Percentiles rank a stretch among this genome's conserved stretches.
Conservation (phyloP, 2,797 vertebrate genomes). For the Carapus acus region DNA sequence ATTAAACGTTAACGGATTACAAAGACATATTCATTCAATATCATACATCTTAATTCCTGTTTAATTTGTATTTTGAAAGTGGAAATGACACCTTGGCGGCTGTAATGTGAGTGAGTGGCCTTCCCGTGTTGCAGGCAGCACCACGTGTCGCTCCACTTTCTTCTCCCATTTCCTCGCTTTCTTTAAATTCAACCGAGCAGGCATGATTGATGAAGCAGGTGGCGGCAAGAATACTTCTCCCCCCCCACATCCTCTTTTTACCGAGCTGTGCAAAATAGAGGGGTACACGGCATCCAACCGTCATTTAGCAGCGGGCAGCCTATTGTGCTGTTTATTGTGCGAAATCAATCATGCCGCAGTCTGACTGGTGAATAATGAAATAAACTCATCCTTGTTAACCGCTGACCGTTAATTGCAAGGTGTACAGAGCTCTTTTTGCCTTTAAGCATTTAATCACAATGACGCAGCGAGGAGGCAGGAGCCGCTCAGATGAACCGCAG, state of each 20-base stretch:
- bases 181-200: constrained; percentile 38
- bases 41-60: too few relatives aligned
- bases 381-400: constrained; percentile 23
- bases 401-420: constrained; percentile 21
- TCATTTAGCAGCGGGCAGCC: constrained; percentile 36
- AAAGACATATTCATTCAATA: too few relatives aligned
- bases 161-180: constrained; percentile 5
- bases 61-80: too few relatives aligned
- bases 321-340: constrained; percentile 42
- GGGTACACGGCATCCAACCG: constrained; percentile 23
- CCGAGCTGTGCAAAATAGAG: constrained; percentile 26
- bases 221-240: constrained; percentile 32
- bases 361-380: constrained; percentile 32
- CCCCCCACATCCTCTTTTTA: constrained; percentile 33
- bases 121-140: too few relatives aligned
- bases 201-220: constrained; percentile 7
- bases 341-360: constrained; percentile 36
- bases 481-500: constrained; percentile 9
- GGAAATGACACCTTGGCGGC: too few relatives aligned
- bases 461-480: constrained; percentile 1
- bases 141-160: too few relatives aligned
- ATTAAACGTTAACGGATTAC: too few relatives aligned
- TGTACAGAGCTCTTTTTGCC: constrained; percentile 12
- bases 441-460: constrained; percentile 8
- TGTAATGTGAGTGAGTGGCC: too few relatives aligned